A percentile compares a stretch with the other conserved stretches of the same genome.
Evolutionary conservation across 2,113 vertebrate genomes (phyloP).

Genomic region (Eupsittula cactorum): DNA sequence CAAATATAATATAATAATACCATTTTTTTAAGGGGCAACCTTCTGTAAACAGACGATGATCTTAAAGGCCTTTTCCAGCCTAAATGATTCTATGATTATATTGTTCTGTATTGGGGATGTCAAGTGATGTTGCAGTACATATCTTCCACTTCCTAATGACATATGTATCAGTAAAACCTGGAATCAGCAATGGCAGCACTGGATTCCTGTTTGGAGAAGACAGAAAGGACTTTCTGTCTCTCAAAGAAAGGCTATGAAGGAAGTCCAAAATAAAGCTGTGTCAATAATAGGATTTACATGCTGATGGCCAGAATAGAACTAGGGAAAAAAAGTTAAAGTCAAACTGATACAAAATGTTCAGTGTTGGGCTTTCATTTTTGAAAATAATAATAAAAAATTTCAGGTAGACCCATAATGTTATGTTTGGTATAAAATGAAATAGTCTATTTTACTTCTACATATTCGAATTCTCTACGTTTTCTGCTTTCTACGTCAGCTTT

Average conservation of each 20-base stretch:
- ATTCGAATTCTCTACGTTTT: background rate
- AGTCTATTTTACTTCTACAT: background rate
- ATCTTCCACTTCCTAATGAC: background rate
- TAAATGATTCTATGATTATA: background rate
- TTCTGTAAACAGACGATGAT: background rate
- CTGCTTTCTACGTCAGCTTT: background rate
- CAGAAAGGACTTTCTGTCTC: background rate
- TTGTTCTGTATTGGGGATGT: background rate
- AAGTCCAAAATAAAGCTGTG: background rate
- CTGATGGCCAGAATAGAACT: background rate
- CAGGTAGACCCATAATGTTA: background rate
- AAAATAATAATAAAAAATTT: background rate
- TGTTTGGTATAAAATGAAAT: background rate
- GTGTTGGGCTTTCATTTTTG: background rate
- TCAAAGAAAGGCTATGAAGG: background rate
- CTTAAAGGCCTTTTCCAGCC: background rate
- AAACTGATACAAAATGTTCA: background rate
- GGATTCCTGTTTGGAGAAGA: background rate
- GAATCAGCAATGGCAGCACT: background rate
- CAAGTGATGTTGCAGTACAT: background rate
- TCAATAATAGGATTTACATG: background rate
- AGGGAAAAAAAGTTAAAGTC: background rate
- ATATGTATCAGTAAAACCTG: background rate
- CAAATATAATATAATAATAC: background rate
- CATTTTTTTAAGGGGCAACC: background rate